Evolutionary conservation across 2,113 vertebrate species (phyloP), one percentile per base, ranked within the genome.

Genomic region (Muscicapa adusta): DNA sequence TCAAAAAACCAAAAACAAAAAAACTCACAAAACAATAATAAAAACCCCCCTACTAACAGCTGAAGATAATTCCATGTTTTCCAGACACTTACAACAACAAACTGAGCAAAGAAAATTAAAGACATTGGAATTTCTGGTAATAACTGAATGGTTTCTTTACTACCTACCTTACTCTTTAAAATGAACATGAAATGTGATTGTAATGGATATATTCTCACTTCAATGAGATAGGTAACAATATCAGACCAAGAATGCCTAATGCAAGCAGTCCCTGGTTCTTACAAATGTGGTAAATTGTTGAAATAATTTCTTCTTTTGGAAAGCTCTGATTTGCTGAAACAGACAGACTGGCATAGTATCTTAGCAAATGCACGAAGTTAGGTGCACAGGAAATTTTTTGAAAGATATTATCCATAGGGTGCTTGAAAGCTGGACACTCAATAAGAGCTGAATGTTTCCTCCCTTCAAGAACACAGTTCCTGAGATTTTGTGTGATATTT

Each of bases 41-140:
- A 61, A 33, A 24, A 60, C 8, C 3, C 42, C 42, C 22, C 18
- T 66, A 28, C 12, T 18, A 61, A 68, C 6, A 61, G 26, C 18
- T 56, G 33, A 89, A 92, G 43, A 77, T 40, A 9, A 91, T 71
- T 72, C 36, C 56, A 89, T 94, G 33, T 89, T 91, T 96, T 94
- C 82, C 70, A 93, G 89, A 83, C 15, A 61, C 16, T 94, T 75
- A 73, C 40, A 76, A n/a, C 17, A 66, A 31, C 56, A 91, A 96
- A 94, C 36, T 18, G 42, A 92, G 76, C 66, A 74, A 58, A 83
- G 87, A 94, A 90, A 96, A 91, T 94, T 79, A 96, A 94, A 60
- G 56, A 85, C 43, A 74, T 56, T 73, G 45, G 60, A 87, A 82
- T 87, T 93, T 38, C 73, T 66, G 24, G 12, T 65, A 87, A 86